These are phyloP conservation scores for Pristionchus arcanus DNA, from an alignment of 2,888 invertebrate species.

Conservation along the genomic window DNA sequence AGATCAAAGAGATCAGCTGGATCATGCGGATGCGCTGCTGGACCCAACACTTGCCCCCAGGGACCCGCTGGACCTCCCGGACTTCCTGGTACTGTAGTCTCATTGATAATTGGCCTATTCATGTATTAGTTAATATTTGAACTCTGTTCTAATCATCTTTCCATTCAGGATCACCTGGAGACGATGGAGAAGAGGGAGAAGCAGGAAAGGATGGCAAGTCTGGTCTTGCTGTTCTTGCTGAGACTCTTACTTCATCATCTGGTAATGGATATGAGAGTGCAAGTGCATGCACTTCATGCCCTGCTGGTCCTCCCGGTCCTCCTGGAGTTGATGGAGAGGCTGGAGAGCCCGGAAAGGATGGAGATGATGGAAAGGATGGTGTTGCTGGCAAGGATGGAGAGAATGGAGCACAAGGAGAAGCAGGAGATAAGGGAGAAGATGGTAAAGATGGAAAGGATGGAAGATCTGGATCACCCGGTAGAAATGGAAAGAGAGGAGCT, in stretches of 20 bases:
- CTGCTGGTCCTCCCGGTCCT: constrained; percentile 52
- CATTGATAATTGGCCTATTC: background rate
- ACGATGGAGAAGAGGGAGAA: constrained; percentile 51
- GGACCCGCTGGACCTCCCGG: constrained; percentile 52
- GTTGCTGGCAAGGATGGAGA: constrained; percentile 44
- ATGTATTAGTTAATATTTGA: background rate
- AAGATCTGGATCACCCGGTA: constrained; percentile 2
- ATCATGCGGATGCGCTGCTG: constrained; percentile 48
- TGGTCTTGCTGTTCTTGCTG: constrained; percentile 44
- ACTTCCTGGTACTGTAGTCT: constrained; percentile 14
- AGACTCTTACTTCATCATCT: constrained; percentile 33
- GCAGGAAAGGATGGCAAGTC: constrained; percentile 43
- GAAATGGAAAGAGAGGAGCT: constrained; percentile 51
- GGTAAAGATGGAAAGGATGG: constrained; percentile 43
- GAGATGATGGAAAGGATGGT: constrained; percentile 50
- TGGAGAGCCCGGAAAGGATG: constrained; percentile 30
- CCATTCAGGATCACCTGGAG: constrained; percentile 42
- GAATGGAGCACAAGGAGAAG: constrained; percentile 19
- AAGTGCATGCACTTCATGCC: constrained; percentile 45
- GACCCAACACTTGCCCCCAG: constrained; percentile 47
- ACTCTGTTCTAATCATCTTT: background rate
- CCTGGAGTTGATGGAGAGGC: constrained; percentile 49
- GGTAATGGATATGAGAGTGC: constrained; percentile 40
- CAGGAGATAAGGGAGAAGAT: constrained; percentile 44
- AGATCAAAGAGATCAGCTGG: constrained; percentile 44